A percentile compares a stretch with the other conserved stretches of the same genome.
These are phyloP conservation scores for Lydus trimaculatus DNA, from an alignment of 2,888 invertebrate genomes.

Conservation along the genomic window DNA sequence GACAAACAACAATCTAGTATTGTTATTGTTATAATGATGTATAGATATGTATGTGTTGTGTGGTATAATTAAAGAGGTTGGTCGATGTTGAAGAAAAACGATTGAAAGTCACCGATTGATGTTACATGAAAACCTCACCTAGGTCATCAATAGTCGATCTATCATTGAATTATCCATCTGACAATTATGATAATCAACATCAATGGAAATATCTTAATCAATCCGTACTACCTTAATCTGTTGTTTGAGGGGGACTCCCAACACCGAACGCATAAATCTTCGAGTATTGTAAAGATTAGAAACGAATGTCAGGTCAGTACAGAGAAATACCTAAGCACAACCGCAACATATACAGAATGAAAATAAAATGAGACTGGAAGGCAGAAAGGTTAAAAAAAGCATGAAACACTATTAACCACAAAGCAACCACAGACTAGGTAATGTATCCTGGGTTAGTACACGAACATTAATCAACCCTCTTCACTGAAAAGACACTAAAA, in stretches of 20 bases:
- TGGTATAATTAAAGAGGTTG: conserved; percentile 6
- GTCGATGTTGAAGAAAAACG: background rate
- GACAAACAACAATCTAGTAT: conserved; percentile 3
- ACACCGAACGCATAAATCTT: background rate
- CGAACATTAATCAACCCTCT: conserved; percentile 55
- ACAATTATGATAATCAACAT: background rate
- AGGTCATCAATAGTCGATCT: background rate
- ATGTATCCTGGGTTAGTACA: conserved; percentile 40
- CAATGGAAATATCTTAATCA: background rate
- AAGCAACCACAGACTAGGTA: conserved; percentile 39
- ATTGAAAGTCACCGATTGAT: background rate
- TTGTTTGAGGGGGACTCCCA: background rate
- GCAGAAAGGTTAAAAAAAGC: conserved; percentile 32
- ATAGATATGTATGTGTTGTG: background rate
- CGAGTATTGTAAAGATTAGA: background rate
- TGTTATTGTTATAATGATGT: background rate
- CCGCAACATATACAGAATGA: background rate
- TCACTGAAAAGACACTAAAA: conserved; percentile 49
- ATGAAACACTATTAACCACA: conserved; percentile 40
- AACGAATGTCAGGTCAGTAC: background rate
- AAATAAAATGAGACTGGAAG: background rate
- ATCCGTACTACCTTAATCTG: background rate
- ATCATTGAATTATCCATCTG: background rate
- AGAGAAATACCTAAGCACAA: conserved; percentile 2
- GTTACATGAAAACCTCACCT: conserved; percentile 4